Evolutionary conservation across 2,888 invertebrate species (phyloP).

Genomic region (Dicyrtomina minuta): DNA sequence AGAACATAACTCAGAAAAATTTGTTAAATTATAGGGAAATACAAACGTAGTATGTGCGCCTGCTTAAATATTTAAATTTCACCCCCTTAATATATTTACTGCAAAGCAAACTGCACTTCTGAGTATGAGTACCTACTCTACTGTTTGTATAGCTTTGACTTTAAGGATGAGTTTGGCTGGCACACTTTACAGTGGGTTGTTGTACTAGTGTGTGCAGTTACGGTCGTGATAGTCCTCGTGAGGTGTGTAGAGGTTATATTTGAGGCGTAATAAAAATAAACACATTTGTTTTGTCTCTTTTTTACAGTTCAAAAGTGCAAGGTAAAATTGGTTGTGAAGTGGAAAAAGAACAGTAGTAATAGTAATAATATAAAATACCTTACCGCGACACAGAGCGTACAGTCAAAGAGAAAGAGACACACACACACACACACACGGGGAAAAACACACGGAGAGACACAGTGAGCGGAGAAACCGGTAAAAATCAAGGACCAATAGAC

Average conservation of each 20-base stretch:
- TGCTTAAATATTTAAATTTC: too few relatives aligned
- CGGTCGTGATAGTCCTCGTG: too few relatives aligned
- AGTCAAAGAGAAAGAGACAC: background rate
- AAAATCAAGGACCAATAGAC: constrained; percentile 37
- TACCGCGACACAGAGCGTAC: constrained; percentile 22
- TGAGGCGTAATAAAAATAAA: constrained; percentile 27
- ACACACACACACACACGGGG: constrained; percentile 1
- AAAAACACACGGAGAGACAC: constrained; percentile 6
- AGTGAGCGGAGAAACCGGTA: constrained; percentile 15
- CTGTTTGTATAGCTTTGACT: too few relatives aligned
- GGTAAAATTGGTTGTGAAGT: constrained; percentile 18
- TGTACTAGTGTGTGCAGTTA: too few relatives aligned
- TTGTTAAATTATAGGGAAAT: too few relatives aligned
- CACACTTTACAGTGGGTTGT: too few relatives aligned
- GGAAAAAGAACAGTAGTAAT: constrained; percentile 22
- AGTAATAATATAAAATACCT: constrained; percentile 33
- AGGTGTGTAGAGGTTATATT: background rate
- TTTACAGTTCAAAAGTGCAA: constrained; percentile 19
- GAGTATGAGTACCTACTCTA: too few relatives aligned
- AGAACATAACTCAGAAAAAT: too few relatives aligned
- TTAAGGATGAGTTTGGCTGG: too few relatives aligned
- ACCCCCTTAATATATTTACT: too few relatives aligned
- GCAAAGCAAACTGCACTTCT: too few relatives aligned
- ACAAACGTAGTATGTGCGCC: too few relatives aligned
- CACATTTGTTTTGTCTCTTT: constrained; percentile 21